phyloP scores from a whole-genome alignment of 2,113 vertebrate genomes.

The Leucosticte australis region DNA sequence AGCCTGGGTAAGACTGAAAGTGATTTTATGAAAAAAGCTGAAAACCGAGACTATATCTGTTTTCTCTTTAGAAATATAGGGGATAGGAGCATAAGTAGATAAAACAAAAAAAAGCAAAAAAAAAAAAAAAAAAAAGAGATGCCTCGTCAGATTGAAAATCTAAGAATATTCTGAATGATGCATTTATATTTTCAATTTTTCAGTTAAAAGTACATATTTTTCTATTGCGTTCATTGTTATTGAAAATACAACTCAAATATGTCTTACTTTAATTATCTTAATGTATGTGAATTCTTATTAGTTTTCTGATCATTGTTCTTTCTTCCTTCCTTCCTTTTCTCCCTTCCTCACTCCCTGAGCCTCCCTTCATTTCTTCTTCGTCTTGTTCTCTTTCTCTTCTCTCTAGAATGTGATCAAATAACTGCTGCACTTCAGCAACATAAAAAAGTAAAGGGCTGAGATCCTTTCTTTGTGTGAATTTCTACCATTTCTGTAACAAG shows the following conservation, averaged over 20 bases:
- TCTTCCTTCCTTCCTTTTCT: background rate
- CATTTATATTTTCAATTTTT: background rate
- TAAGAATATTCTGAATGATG: background rate
- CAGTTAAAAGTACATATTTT: background rate
- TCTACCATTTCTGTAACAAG: background rate
- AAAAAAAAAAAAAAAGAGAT: background rate
- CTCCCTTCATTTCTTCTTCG: background rate
- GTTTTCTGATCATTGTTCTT: background rate
- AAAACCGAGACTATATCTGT: background rate
- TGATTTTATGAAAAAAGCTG: background rate
- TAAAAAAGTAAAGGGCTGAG: background rate
- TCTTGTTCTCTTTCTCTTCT: background rate
- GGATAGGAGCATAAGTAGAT: background rate
- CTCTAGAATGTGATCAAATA: background rate
- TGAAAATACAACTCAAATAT: background rate
- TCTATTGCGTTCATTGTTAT: background rate
- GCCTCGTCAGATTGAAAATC: background rate
- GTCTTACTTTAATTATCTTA: background rate
- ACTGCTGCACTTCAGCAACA: background rate
- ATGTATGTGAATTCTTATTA: background rate
- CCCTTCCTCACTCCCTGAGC: rapidly evolving
- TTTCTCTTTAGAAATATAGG: background rate
- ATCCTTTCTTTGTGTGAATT: background rate
- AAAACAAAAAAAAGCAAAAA: background rate
- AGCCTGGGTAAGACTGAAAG: background rate